Conservation (phyloP, 2,113 vertebrate genomes). For the Dasyurus viverrinus region DNA sequence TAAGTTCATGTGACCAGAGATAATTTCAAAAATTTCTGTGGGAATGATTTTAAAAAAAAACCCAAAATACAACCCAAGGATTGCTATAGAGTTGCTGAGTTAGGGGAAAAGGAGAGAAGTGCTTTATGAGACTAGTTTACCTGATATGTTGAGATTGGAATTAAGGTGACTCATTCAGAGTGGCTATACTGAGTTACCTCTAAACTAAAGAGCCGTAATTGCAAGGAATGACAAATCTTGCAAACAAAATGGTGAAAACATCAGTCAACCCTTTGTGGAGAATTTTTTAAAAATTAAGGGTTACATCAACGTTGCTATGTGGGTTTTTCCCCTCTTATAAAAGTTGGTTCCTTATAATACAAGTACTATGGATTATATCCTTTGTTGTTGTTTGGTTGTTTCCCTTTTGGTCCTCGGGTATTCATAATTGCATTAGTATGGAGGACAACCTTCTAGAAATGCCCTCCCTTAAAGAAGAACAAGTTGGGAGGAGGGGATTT, state of each 20-base stretch:
- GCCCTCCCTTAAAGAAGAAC: neutral
- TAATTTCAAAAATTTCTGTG: constrained; percentile 26
- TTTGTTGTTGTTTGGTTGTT: neutral
- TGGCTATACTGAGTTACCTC: neutral
- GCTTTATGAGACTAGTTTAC: neutral
- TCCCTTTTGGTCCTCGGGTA: neutral
- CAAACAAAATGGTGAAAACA: neutral
- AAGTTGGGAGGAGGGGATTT: no score
- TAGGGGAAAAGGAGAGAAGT: neutral
- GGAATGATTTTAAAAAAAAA: neutral
- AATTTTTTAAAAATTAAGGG: neutral
- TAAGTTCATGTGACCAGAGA: neutral
- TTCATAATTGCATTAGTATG: neutral
- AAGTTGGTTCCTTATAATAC: neutral
- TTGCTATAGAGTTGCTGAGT: neutral
- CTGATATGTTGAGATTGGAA: neutral
- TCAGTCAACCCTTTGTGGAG: neutral
- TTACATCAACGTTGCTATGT: neutral
- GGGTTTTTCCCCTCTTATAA: neutral
- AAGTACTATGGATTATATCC: neutral
- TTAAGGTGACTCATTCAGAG: constrained; percentile 4
- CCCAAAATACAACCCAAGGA: neutral
- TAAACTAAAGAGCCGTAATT: neutral
- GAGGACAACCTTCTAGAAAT: neutral
- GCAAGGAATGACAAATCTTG: neutral